Conservation (phyloP, 2,797 vertebrate genomes). For the Morelia viridis region DNA sequence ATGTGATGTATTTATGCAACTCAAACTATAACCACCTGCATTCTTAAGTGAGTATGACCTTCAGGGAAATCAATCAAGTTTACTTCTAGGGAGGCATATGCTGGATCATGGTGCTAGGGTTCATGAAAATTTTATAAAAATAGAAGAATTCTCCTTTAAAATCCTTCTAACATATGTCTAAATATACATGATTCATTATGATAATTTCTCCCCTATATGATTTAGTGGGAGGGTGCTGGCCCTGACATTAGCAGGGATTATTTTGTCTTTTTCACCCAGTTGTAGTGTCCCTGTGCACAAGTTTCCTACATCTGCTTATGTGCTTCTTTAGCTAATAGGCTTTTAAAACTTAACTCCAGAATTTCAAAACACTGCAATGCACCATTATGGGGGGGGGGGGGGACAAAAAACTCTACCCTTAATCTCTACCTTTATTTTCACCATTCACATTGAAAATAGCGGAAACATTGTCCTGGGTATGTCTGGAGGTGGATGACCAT, state of each 20-base stretch:
- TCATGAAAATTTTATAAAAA: not conserved
- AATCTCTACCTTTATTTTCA: not conserved
- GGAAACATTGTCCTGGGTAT: not conserved
- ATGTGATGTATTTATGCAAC: not conserved
- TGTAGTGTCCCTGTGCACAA: not conserved
- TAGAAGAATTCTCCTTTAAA: not conserved
- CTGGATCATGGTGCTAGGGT: not conserved
- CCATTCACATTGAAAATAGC: not conserved
- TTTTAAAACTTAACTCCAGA: not conserved
- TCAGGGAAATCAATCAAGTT: not conserved
- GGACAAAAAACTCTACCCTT: not conserved
- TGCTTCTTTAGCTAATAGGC: not conserved
- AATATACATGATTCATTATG: not conserved
- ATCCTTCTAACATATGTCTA: not conserved
- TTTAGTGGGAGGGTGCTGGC: not conserved
- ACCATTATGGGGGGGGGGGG: not conserved
- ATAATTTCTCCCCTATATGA: not conserved
- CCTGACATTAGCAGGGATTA: not conserved
- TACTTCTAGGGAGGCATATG: not conserved
- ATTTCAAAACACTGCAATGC: not conserved
- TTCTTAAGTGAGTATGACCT: not conserved
- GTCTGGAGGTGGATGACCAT: not conserved
- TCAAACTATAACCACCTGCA: not conserved
- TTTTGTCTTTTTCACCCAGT: not conserved
- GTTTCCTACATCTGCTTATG: not conserved